Conservation (phyloP, 2,797 vertebrate species). For the Falco peregrinus region DNA sequence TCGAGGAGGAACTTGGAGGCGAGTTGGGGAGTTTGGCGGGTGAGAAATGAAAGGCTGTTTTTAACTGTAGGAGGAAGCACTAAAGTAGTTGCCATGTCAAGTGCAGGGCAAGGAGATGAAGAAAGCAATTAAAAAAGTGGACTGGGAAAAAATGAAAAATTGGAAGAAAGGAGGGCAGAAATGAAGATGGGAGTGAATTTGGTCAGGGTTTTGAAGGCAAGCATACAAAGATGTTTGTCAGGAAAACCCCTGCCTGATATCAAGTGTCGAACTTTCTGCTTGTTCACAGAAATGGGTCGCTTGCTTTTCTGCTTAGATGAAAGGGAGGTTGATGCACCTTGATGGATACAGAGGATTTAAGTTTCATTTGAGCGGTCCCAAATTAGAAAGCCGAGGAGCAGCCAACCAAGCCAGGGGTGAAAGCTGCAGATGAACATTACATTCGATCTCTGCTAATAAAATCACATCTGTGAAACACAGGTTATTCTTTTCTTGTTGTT, state of each 20-base stretch:
- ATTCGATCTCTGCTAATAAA: background rate
- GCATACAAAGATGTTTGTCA: background rate
- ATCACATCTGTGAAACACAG: background rate
- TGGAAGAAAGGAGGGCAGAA: background rate
- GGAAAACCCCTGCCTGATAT: background rate
- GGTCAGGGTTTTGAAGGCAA: background rate
- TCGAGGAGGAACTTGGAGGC: background rate
- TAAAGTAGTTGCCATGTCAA: background rate
- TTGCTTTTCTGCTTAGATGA: background rate
- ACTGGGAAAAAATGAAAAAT: background rate
- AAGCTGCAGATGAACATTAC: background rate
- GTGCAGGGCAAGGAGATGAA: background rate
- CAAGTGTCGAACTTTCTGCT: background rate
- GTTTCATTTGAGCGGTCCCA: background rate
- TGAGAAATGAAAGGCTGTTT: background rate
- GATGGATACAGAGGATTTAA: background rate
- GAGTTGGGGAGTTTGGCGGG: background rate
- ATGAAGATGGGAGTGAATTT: background rate
- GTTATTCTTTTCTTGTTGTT: background rate
- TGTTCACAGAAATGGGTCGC: background rate
- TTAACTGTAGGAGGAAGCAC: background rate
- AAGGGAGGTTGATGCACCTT: background rate
- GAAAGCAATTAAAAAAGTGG: background rate
- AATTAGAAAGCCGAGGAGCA: background rate
- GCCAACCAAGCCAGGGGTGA: background rate